These are phyloP conservation scores for Drosophila rellima DNA, from an alignment of 2,888 invertebrate genomes.

Conservation along the genomic window DNA sequence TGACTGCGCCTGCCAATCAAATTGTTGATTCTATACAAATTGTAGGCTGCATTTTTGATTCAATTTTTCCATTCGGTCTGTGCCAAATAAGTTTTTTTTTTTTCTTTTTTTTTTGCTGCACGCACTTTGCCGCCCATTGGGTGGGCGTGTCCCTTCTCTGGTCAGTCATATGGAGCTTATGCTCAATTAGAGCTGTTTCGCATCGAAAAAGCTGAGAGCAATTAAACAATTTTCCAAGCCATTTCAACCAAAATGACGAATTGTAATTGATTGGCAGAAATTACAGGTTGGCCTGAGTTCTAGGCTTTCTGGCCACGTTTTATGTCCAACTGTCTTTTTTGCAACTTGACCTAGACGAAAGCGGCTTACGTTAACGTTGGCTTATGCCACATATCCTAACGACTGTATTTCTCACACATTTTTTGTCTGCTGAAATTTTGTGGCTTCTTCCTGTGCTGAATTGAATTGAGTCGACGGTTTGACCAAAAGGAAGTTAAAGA, in stretches of 20 bases:
- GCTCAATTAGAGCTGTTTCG: constrained; percentile 73
- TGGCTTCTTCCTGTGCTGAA: constrained; percentile 64
- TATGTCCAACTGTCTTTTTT: constrained; percentile 26
- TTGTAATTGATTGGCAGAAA: constrained; percentile 49
- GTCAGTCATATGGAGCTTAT: constrained; percentile 37
- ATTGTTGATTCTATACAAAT: constrained; percentile 70
- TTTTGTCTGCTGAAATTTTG: constrained; percentile 53
- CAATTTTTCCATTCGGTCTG: constrained; percentile 54
- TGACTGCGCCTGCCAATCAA: constrained; percentile 77
- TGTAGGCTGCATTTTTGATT: constrained; percentile 76
- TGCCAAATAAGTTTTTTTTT: constrained; percentile 71
- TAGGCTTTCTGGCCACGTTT: constrained; percentile 38
- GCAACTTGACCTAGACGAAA: constrained; percentile 79
- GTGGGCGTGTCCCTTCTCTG: background rate
- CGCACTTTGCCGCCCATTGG: constrained; percentile 60
- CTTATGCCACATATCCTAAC: constrained; percentile 48
- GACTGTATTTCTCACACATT: constrained; percentile 41
- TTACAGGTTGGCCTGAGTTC: constrained; percentile 3
- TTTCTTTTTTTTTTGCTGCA: constrained; percentile 22
- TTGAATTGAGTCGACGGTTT: background rate
- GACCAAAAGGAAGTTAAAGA: background rate
- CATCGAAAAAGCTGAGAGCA: constrained; percentile 61
- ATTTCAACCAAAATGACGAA: constrained; percentile 67
- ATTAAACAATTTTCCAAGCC: constrained; percentile 78
- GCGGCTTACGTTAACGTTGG: constrained; percentile 73